Evolutionary conservation across 2,888 invertebrate species (phyloP).

Genomic region (Meta bourneti): DNA sequence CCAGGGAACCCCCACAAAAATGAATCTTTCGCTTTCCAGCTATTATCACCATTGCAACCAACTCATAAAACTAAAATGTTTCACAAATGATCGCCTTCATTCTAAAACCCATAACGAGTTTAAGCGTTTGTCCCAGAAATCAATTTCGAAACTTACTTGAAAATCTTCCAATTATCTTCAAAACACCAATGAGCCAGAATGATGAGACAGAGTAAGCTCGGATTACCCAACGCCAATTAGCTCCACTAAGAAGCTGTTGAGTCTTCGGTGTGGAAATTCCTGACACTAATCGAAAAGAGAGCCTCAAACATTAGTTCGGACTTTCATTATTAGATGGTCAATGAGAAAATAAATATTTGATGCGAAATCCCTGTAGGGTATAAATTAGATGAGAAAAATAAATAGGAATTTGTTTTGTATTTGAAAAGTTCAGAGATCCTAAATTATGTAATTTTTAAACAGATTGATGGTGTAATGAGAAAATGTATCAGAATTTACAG

Average conservation of each 20-base stretch:
- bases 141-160: not conserved
- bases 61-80: not conserved
- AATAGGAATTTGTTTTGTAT: not conserved
- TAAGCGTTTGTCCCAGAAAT: not conserved
- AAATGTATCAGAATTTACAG: too few species aligned
- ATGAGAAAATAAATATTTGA: conserved; percentile 1
- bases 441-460: not conserved
- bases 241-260: not conserved
- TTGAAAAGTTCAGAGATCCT: not conserved
- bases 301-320: not conserved
- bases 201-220: not conserved
- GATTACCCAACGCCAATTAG: not conserved
- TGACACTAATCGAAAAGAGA: not conserved
- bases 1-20: too few species aligned
- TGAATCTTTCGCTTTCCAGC: too few species aligned
- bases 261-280: not conserved
- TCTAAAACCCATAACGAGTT: not conserved
- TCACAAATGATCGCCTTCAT: not conserved
- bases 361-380: not conserved
- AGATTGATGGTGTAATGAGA: not conserved
- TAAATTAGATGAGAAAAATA: not conserved
- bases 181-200: not conserved
- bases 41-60: not conserved
- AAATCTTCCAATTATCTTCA: not conserved
- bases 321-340: not conserved